Evolutionary conservation across 2,797 vertebrate genomes (phyloP), one percentile per base, ranked within the genome.

Genomic region (Cercopithecus hamlyni): DNA sequence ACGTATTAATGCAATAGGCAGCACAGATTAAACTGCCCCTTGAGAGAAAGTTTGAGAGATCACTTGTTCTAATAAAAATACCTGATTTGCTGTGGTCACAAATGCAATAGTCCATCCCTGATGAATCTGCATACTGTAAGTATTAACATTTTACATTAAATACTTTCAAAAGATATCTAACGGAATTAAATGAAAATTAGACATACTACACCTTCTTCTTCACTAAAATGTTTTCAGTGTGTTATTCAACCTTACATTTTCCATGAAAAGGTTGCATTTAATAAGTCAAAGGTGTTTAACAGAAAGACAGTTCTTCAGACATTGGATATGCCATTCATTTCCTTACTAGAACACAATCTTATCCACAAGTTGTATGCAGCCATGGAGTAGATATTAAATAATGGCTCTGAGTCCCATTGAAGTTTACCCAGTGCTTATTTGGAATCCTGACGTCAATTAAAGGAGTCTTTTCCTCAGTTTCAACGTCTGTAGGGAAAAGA

Each of bases 301-400:
- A 99, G 99, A 98, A 99, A 99, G 98, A 99, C 99, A 97, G 99
- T 99, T 98, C 99, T 99, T 98, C 99, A 98, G 97, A 99, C 99
- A 89, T 99, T 99, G 0, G 99, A 99, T 97, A 99, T 99, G 98
- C 98, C 98, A 96, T 99, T 99, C 97, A 99, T 92, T 98, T 77
- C 95, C 97, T 92, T 99, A 99, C 5, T 99, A 99, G 0, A 99
- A 99, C 80, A 99, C 99, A 80, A 98, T 98, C 83, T 99, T 98
- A 5, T 98, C 97, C 4, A 98, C 98, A 48, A 98, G 17, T 19
- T 99, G 87, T 0, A 98, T 82, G 3, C 97, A 97, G 97, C 97
- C 82, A 99, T 90, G 15, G 98, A 99, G 64, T 93, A 98, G 94
- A 98, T 67, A 55, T 97, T 98, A 73, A 98, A 90, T 86, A 98